phyloP scores from a whole-genome alignment of 1,140 invertebrate genomes.

The Aphelinus certus region DNA sequence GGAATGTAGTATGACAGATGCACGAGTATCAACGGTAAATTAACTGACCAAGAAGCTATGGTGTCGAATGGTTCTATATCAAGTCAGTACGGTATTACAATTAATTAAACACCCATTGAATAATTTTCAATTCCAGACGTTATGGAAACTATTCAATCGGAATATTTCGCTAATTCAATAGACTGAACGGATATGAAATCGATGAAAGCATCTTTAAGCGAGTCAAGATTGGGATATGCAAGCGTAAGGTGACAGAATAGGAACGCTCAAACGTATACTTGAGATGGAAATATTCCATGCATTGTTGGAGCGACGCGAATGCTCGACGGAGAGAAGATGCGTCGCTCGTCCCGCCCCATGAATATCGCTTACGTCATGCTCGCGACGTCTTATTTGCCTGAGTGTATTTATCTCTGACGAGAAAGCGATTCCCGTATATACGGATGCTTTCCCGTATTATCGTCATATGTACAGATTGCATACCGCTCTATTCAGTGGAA shows the following conservation, averaged over 20 bases:
- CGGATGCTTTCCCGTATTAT: background rate
- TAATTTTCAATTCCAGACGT: too few species aligned
- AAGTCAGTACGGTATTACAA: too few species aligned
- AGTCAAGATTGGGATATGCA: too few species aligned
- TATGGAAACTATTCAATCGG: too few species aligned
- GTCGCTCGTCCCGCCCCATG: constrained; percentile 7
- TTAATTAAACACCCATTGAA: too few species aligned
- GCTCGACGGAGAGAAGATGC: background rate
- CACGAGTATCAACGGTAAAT: too few species aligned
- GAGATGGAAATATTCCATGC: constrained; percentile 31
- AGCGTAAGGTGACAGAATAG: constrained; percentile 2
- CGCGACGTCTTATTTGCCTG: constrained; percentile 46
- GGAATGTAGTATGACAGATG: too few species aligned
- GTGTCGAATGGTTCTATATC: too few species aligned
- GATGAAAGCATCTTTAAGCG: too few species aligned
- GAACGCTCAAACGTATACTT: background rate
- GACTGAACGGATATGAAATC: too few species aligned
- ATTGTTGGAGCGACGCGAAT: constrained; percentile 34
- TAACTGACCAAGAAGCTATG: too few species aligned
- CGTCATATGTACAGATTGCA: background rate
- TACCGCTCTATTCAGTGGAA: background rate
- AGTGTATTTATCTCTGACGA: constrained; percentile 42
- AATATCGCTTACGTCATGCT: constrained; percentile 38
- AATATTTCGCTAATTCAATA: too few species aligned
- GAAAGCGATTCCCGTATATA: background rate